Evolutionary conservation across 2,888 invertebrate genomes (phyloP), one percentile per base, ranked within the genome.

Genomic region (Eugnorisma glareosa): DNA sequence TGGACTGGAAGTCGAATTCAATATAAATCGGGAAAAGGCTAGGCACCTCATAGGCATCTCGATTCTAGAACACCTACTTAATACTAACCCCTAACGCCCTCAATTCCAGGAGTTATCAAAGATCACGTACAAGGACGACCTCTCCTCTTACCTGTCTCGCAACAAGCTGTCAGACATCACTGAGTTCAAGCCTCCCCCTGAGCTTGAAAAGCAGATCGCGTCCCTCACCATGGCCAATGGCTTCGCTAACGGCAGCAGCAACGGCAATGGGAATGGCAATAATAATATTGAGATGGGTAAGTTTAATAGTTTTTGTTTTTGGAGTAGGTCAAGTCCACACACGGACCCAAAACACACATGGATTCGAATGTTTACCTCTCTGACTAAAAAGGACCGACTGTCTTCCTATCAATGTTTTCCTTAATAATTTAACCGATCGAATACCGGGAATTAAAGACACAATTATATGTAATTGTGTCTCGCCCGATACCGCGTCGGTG

Each of bases 41-140:
- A 57, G 6, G 28, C 54, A 57, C 6, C 28, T 54, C 1, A 54
- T 54, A n/a, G 10, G 15, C 2, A n/a, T n/a, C 54, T 51, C 51
- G 11, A 51, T 1, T n/a, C 11, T 51, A n/a, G 11, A 6, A 5
- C 28, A 57, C 2, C 57, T 28, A 28, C 2, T 15, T 59, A 10
- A 57, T 45, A n/a, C 28, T 31, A 67, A 68, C 13, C 48, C 40
- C 35, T 11, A 4, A 13, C 1, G 2, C 18, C 45, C 13, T 2
- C 0, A 21, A 37, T 79, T 91, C 0, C 93, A 96, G 97, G 93
- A 95, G 94, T 90, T 97, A 92, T 94, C 97, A 88, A 93, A 97
- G 93, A 94, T 96, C 89, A 96, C 97, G 84, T 95, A 97, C 97
- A 93, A 97, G 92, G 95, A 97, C 93, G 95, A 97, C 91, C 87